A percentile compares a stretch with the other conserved stretches of the same genome.
These are phyloP conservation scores for Erythrocercus mccallii DNA, from an alignment of 2,113 vertebrate genomes.

Conservation along the genomic window DNA sequence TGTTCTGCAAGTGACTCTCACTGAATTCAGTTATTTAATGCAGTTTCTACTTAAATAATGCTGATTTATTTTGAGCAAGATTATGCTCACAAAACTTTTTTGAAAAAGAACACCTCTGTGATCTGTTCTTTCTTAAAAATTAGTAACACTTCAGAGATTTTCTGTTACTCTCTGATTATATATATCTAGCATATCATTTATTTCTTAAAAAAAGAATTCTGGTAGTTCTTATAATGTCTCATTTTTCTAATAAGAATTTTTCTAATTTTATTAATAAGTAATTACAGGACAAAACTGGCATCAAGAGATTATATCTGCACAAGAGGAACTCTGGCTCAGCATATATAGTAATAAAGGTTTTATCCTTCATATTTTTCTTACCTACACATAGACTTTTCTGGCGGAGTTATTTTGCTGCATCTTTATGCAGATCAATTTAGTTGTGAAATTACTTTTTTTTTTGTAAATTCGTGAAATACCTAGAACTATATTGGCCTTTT, in stretches of 20 bases:
- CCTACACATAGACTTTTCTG: not conserved
- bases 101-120: accelerated
- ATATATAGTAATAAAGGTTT: not conserved
- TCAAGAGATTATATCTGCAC: not conserved
- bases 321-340: accelerated
- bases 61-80: not conserved
- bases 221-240: not conserved
- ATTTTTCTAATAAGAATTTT: not conserved
- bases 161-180: not conserved
- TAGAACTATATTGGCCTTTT: not conserved
- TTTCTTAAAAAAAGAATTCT: not conserved
- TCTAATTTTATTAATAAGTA: too few relatives aligned
- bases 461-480: not conserved
- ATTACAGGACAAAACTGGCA: not conserved
- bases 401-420: not conserved
- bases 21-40: not conserved
- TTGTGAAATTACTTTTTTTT: not conserved
- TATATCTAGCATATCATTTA: not conserved
- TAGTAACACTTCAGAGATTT: not conserved
- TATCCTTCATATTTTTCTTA: not conserved
- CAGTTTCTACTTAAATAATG: not conserved
- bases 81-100: not conserved
- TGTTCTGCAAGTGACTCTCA: not conserved
- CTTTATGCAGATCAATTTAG: not conserved
- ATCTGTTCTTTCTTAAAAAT: not conserved